Evolutionary conservation across 2,888 invertebrate genomes (phyloP).

Genomic region (Malacosoma neustria): DNA sequence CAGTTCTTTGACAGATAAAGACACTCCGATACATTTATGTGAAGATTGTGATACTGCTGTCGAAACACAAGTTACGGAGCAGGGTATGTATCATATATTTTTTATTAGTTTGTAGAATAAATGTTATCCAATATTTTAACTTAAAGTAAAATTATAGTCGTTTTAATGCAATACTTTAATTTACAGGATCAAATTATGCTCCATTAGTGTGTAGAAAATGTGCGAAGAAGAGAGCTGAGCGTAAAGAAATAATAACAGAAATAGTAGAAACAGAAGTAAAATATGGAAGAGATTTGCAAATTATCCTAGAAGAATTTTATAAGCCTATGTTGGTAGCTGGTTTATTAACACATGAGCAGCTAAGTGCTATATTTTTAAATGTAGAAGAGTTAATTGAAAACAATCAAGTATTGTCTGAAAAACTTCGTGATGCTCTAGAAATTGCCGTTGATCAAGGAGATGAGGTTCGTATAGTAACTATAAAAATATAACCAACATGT

Average conservation of each 20-base stretch:
- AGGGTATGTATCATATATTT: constrained; percentile 41
- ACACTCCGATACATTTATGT: constrained; percentile 80
- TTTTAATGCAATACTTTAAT: too few species aligned
- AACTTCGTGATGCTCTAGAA: constrained; percentile 89
- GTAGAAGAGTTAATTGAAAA: constrained; percentile 93
- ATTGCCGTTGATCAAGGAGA: constrained; percentile 87
- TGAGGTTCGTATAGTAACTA: constrained; percentile 51
- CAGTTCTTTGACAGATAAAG: constrained; percentile 67
- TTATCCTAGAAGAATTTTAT: constrained; percentile 94
- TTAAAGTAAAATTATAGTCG: too few species aligned
- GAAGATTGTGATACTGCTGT: constrained; percentile 91
- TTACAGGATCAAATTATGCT: constrained; percentile 80
- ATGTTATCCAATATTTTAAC: not conserved
- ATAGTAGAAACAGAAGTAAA: constrained; percentile 97
- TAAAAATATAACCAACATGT: too few species aligned
- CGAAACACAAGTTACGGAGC: constrained; percentile 83
- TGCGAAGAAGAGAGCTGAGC: constrained; percentile 88
- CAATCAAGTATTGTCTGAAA: constrained; percentile 88
- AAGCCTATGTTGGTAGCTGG: constrained; percentile 95
- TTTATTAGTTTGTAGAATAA: not conserved
- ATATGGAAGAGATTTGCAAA: constrained; percentile 93
- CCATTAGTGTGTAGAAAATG: constrained; percentile 92
- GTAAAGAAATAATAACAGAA: constrained; percentile 95
- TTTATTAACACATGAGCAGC: constrained; percentile 90
- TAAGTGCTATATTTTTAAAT: constrained; percentile 94